Conservation (phyloP, 2,888 invertebrate genomes). For the Tortricodes alternella region DNA sequence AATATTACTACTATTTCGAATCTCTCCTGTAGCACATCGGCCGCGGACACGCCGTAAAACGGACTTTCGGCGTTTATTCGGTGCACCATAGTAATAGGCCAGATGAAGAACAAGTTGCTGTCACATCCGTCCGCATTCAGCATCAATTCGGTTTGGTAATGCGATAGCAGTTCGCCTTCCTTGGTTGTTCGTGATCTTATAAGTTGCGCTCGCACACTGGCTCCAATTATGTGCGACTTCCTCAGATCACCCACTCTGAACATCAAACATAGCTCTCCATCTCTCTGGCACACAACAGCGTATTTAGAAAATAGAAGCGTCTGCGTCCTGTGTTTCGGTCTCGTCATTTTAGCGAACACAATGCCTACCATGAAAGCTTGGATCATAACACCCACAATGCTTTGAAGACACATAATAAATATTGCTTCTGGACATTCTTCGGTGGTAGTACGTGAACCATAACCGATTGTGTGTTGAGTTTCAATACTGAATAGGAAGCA, state of each 20-base stretch:
- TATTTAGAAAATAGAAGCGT: constrained; percentile 93
- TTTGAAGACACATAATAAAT: constrained; percentile 94
- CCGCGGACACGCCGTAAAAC: constrained; percentile 91
- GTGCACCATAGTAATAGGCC: constrained; percentile 96
- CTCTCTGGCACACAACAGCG: constrained; percentile 92
- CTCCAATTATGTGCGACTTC: constrained; percentile 95
- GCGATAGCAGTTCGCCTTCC: constrained; percentile 92
- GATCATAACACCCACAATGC: constrained; percentile 92
- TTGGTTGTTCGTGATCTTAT: constrained; percentile 91
- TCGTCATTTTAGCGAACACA: constrained; percentile 95
- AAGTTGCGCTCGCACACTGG: constrained; percentile 91
- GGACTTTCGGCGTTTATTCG: constrained; percentile 92
- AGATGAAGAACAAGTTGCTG: constrained; percentile 94
- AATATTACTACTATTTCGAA: constrained; percentile 92
- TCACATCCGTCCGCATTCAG: constrained; percentile 89
- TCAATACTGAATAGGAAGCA: constrained; percentile 96
- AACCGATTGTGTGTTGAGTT: constrained; percentile 96
- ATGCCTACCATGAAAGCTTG: constrained; percentile 91
- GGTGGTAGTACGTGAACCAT: constrained; percentile 92
- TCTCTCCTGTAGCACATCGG: constrained; percentile 90
- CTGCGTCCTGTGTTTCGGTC: constrained; percentile 95
- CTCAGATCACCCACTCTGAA: constrained; percentile 95
- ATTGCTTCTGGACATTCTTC: constrained; percentile 95
- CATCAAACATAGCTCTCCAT: constrained; percentile 91
- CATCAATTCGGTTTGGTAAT: constrained; percentile 90